Evolutionary conservation across 2,797 vertebrate genomes (phyloP).

Genomic region (Columba guinea): DNA sequence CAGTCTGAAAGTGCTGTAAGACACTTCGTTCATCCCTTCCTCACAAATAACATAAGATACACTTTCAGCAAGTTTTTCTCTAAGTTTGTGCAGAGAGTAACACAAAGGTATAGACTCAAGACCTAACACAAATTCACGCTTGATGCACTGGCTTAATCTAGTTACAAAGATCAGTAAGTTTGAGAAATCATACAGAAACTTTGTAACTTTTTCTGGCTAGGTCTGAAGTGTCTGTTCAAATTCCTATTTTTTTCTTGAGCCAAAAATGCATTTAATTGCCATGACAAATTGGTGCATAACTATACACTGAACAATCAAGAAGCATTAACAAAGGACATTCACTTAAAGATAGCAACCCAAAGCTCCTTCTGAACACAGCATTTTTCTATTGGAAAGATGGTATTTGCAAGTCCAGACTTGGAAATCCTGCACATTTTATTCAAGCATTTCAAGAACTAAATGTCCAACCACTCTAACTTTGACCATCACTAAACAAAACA

Average conservation of each 20-base stretch:
- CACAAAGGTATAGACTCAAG: neutral
- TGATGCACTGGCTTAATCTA: neutral
- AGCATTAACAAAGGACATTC: neutral
- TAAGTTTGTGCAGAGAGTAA: neutral
- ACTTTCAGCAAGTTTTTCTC: neutral
- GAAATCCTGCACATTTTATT: neutral
- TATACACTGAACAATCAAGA: neutral
- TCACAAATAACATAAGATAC: neutral
- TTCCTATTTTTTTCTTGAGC: neutral
- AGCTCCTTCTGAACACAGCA: neutral
- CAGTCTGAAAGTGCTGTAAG: neutral
- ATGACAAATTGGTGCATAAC: neutral
- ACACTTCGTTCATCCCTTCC: neutral
- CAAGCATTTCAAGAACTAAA: neutral
- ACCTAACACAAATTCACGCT: neutral
- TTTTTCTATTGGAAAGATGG: neutral
- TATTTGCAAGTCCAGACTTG: neutral
- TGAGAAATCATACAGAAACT: neutral
- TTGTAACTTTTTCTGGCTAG: neutral
- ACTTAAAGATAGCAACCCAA: neutral
- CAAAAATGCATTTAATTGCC: neutral
- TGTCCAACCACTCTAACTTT: neutral
- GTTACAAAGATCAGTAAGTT: neutral
- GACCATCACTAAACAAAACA: neutral
- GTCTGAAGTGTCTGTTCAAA: neutral